A percentile compares a stretch with the other conserved stretches of the same genome.
phyloP scores from a whole-genome alignment of 1,140 invertebrate species.

The Andricus grossulariae region DNA sequence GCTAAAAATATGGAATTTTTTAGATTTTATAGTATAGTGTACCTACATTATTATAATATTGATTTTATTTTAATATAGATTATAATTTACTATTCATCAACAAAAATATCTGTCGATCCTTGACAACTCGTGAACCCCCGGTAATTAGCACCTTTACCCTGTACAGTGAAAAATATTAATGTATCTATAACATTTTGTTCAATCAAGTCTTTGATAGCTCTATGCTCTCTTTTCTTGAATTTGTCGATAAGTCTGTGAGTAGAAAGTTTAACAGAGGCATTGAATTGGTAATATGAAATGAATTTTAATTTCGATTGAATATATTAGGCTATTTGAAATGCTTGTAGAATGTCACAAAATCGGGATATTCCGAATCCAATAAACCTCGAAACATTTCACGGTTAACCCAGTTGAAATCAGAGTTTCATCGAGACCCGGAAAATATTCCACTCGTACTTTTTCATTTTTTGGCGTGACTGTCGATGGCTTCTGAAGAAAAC shows the following conservation, averaged over 20 bases:
- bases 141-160: too few relatives aligned
- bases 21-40: too few relatives aligned
- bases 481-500: not conserved
- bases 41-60: too few relatives aligned
- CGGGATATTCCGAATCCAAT: slow-evolving; percentile 1
- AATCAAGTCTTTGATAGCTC: too few relatives aligned
- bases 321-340: not conserved
- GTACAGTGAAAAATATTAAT: too few relatives aligned
- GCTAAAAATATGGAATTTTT: too few relatives aligned
- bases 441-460: not conserved
- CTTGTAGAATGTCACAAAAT: not conserved
- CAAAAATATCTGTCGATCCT: too few relatives aligned
- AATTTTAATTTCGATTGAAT: not conserved
- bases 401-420: slow-evolving; percentile 15
- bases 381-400: slow-evolving; percentile 1
- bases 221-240: too few relatives aligned
- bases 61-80: too few relatives aligned
- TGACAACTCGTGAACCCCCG: too few relatives aligned
- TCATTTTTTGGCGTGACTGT: not conserved
- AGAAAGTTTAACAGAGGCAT: not conserved
- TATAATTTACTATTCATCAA: too few relatives aligned
- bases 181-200: too few relatives aligned
- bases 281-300: not conserved
- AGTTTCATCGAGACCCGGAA: not conserved
- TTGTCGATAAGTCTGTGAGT: not conserved